These are phyloP conservation scores for Tenodera sinensis DNA, from an alignment of 2,888 invertebrate genomes.

Conservation along the genomic window DNA sequence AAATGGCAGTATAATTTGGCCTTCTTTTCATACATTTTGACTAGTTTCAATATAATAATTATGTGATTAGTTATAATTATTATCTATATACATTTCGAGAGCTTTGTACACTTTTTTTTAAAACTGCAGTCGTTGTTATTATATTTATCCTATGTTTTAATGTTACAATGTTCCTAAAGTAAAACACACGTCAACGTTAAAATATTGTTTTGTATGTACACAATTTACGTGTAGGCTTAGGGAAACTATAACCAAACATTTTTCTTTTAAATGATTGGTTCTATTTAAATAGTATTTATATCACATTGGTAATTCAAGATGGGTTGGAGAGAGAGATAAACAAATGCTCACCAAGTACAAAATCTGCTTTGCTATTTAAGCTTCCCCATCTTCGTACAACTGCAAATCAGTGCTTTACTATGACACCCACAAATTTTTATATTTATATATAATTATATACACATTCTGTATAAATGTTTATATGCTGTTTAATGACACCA, in stretches of 20 bases:
- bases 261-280: conserved; percentile 14
- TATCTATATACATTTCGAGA: conserved; percentile 12
- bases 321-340: neutral
- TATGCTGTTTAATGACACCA: neutral
- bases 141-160: neutral
- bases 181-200: conserved; percentile 8
- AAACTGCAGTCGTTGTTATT: conserved; percentile 15
- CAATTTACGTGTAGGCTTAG: conserved; percentile 28
- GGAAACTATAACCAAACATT: conserved; percentile 29
- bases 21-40: conserved; percentile 5
- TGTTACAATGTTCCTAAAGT: neutral
- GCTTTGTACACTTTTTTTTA: conserved; percentile 10
- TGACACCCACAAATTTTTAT: neutral
- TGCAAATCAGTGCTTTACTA: neutral
- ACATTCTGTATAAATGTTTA: neutral
- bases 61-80: neutral
- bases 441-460: neutral
- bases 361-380: neutral
- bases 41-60: conserved; percentile 6
- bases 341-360: neutral
- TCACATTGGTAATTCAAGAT: conserved; percentile 12
- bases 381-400: neutral
- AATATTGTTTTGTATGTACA: conserved; percentile 24
- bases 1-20: conserved; percentile 18
- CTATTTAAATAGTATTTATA: conserved; percentile 13